Base-by-base conservation (phyloP, 2,797 vertebrate genomes). In the Staurois parvus region DNA sequence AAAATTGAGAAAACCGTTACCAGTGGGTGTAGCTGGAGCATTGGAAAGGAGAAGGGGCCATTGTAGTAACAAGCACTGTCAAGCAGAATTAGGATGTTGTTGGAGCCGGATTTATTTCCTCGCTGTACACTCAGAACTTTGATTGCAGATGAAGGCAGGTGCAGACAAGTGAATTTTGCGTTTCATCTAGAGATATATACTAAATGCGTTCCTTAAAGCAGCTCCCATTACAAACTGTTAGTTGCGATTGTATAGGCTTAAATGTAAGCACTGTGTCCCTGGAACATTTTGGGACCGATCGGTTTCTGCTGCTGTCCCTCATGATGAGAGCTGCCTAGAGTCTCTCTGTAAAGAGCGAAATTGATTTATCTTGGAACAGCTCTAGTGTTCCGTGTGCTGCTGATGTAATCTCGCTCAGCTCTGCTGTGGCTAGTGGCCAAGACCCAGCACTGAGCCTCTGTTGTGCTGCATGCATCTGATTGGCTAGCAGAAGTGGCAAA, bases 321-420 rank as follows among this genome's bases (percentile, higher is more conserved):
- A 91, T 89, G 90, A 91, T 85, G 90, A 88, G 87, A 90, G 89
- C 85, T 91, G 94, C 90, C 89, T 92, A 69, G 88, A 90, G 88
- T 91, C 88, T 88, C 89, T 91, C 92, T 91, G 91, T 92, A 91
- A 90, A 91, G 91, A 90, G 90, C 93, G 93, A 93, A 93, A 94
- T 94, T 95, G 93, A 93, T 92, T 95, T 91, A 90, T 88, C 90
- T 91, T 91, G 91, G 91, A 91, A 88, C 89, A 90, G 88, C 90
- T 91, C 88, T 79, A 68, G 70, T 90, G 88, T 92, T 91, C 90
- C 84, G 85, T 89, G 89, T 91, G 90, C 88, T 79, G 83, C 89
- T 95, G 93, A 93, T 91, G 92, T 93, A 91, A 94, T 92, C 88
- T 64, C 56, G 87, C 85, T 84, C 70, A 90, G 88, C 88, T 88